Base-by-base conservation (phyloP, 2,113 vertebrate species). In the Myotis brandtii region DNA sequence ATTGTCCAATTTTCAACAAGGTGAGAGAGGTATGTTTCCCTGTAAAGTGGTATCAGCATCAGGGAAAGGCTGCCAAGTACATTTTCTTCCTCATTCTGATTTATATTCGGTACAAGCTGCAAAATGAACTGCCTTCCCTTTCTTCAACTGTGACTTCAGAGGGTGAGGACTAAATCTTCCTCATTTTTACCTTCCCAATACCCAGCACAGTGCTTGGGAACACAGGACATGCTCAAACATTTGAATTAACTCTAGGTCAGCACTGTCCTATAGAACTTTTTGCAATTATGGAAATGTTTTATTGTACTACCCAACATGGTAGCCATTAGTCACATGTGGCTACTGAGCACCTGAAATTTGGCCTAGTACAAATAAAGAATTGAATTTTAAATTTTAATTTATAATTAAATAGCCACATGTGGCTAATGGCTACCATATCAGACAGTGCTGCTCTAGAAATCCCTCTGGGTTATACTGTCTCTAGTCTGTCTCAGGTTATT, bases 11-110 rank as follows among this genome's bases (percentile, higher is more conserved):
- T 82, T 77, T 59, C 56, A 86, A 30, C 52, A 82, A 40, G 20
- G 30, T 66, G 9, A 70, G 52, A 77, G 32, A 66, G 25, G 27
- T 52, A 59, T 62, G 32, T 40, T 69, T 21, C 20, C 54, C 32
- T 72, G 27, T 20, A 37, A 21, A 92, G 70, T 25, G 40, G 27
- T 56, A 56, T 32, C 30, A 92, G 69, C 84, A 70, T 52, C 80
- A 76, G 32, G 32, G 40, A 43, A 32, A 82, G 13, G 62, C 14
- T 64, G 81, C 66, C 50, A 73, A 40, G 30, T 46, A 73, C 6
- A 69, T 27, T 66, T 91, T 62, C 62, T 96, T 91, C 73, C 82
- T 80, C 40, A 72, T 72, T 88, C 59, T 95, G 48, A 86, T 93
- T 84, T 66, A 77, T 5, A 79, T 59, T 76, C 34, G 56, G 9